Base-by-base conservation (phyloP, 2,113 vertebrate genomes). In the Grammomys surdaster region DNA sequence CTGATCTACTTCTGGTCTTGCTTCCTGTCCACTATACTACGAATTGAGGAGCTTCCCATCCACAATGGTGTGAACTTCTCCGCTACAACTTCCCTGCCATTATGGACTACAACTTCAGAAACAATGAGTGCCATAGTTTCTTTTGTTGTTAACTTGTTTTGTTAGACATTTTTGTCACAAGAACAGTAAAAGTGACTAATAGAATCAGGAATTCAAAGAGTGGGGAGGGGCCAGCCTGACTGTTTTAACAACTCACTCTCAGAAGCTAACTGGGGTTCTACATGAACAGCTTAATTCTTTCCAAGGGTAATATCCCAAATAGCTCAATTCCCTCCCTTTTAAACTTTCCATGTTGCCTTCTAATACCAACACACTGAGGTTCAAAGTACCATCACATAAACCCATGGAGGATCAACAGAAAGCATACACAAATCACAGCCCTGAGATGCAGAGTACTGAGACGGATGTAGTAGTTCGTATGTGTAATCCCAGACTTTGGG, bases 391-490 rank as follows among this genome's bases (percentile, higher is more conserved):
- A 65, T 33, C 82, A 65, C n/a, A 65, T 63, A 43, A 43, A 40
- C 24, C 58, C 81, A 43, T 46, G 58, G 28, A 26, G 8, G 4
- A 19, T 5, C 16, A 10, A 63, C 16, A 51, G 46, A 69, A 69
- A 69, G 31, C 10, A 36, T 9, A 26, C 65, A 70, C 33, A 54
- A 36, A n/a, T 20, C 20, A 54, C 33, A 88, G 33, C 46, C 19
- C 31, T 8, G 31, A 26, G 65, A 54, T 8, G 11, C 10, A 14
- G 19, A 54, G 6, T 22, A 24, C 46, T n/a, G 40, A 43, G 81
- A 7, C 8, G 13, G 85, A 51, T n/a, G 19, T 4, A 12, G 46
- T 70, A 31, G 19, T 48, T 0, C 7, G 0, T n/a, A 46, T 26
- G 46, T 88, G 65, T 26, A 70, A 70, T 69, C 20, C 65, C 20